Evolutionary conservation across 2,888 invertebrate genomes (phyloP).

Genomic region (Notodonta dromedarius): DNA sequence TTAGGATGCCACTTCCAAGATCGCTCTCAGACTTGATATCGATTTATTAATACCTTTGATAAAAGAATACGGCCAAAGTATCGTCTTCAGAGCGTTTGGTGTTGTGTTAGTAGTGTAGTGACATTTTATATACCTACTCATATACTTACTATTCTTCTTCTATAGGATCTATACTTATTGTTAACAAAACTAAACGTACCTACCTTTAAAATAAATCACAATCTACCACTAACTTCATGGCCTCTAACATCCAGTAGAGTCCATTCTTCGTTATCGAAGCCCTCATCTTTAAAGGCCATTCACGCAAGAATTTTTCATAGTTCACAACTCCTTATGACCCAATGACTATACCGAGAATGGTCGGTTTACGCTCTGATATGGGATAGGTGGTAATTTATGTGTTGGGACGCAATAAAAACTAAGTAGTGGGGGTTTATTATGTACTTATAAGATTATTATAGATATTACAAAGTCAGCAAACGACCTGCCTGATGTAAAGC

Average conservation of each 20-base stretch:
- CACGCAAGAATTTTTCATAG: constrained; percentile 17
- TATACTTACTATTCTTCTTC: no score
- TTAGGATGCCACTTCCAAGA: no score
- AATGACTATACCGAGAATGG: constrained; percentile 19
- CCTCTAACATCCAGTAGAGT: constrained; percentile 1
- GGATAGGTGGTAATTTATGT: constrained; percentile 13
- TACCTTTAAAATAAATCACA: not conserved
- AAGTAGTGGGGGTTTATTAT: constrained; percentile 14
- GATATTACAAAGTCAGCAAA: no score
- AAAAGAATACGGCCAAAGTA: no score
- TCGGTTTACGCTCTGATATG: constrained; percentile 15
- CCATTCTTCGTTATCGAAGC: constrained; percentile 10
- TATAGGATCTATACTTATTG: no score
- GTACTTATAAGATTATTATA: not conserved
- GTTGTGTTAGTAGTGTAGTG: no score
- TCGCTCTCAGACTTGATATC: no score
- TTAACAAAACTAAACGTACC: no score
- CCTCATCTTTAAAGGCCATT: constrained; percentile 12
- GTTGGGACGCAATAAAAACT: constrained; percentile 20
- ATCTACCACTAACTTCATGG: constrained; percentile 2
- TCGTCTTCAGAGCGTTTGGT: no score
- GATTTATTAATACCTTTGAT: no score
- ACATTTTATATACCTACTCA: no score
- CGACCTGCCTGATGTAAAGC: no score
- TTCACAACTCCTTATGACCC: constrained; percentile 25